Base-by-base conservation (phyloP, 2,113 vertebrate species). In the Caracal caracal region DNA sequence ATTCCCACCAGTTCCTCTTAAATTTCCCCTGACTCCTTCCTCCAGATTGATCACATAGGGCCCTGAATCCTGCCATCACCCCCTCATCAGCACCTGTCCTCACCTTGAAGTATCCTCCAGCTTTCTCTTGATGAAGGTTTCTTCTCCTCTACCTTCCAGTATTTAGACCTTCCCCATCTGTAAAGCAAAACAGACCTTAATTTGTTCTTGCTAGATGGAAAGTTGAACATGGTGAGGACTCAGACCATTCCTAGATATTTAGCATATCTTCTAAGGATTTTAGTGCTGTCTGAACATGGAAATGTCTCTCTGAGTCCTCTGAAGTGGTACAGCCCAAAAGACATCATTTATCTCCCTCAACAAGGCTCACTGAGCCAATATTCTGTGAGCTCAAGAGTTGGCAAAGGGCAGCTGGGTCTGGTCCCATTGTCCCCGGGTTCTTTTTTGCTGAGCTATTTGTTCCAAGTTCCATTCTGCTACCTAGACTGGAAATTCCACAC, bases 401-500 rank as follows among this genome's bases (percentile, higher is more conserved):
- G 90, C 88, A 73, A 53, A 96, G 83, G 78, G 93, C 53, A 59
- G 53, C 61, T 79, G 88, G 75, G 87, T 68, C 73, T 87, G 65
- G 63, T 11, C 73, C 83, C 94, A 76, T 93, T 97, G 95, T 98
- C 40, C 70, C 94, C 56, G 93, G 63, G 84, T 94, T 97, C 88
- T 97, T 95, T 97, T 97, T 93, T 95, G 96, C 96, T 96, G 97
- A 97, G 92, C 80, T 92, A 17, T 97, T 93, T 96, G 89, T 97
- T 98, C 79, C 92, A 94, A 96, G 90, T 97, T 97, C 97, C 75
- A 97, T 96, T 95, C 96, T 97, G 96, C 96, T 96, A 96, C 96
- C 96, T 96, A 96, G 96, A 92, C 96, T 97, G 90, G 92, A 97
- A 95, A 97, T 97, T 97, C 96, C 87, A 92, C 92, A 93, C 80